These are phyloP conservation scores for Plotosus lineatus DNA, from an alignment of 2,113 vertebrate species.

Conservation along the genomic window DNA sequence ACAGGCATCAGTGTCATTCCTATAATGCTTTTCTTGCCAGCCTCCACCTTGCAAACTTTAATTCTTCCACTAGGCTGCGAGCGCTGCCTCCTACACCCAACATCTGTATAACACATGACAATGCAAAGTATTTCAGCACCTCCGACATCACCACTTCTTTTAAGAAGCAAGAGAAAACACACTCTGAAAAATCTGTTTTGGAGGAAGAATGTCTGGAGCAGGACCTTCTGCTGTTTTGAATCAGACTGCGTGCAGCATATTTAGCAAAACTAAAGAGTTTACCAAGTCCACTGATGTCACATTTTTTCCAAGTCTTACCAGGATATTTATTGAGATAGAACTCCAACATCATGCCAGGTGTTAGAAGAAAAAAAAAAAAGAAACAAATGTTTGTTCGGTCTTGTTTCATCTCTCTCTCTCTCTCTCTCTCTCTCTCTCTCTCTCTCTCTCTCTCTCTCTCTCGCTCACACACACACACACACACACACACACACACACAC, in stretches of 20 bases:
- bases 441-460: too few species aligned
- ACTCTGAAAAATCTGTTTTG: conserved; percentile 18
- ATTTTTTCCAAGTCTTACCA: background rate
- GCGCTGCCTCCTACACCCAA: conserved; percentile 48
- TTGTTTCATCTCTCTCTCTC: conserved; percentile 3
- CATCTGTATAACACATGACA: conserved; percentile 70
- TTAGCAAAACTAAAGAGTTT: conserved; percentile 27
- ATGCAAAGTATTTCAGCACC: conserved; percentile 62
- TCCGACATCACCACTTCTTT: conserved; percentile 54
- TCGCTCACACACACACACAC: too few species aligned
- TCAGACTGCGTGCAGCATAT: conserved; percentile 23
- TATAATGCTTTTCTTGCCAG: conserved; percentile 37
- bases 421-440: too few species aligned
- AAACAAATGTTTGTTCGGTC: background rate
- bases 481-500: too few species aligned
- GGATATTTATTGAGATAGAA: conserved; percentile 14
- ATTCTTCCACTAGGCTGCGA: conserved; percentile 46
- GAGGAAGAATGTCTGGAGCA: conserved; percentile 51
- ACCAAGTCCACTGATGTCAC: conserved; percentile 6
- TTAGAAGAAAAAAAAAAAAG: background rate
- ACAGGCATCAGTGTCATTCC: conserved; percentile 28
- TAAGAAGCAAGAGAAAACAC: conserved; percentile 53
- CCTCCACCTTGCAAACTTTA: conserved; percentile 42
- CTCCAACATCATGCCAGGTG: background rate
- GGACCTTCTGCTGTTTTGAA: background rate